phyloP scores from a whole-genome alignment of 2,888 invertebrate species.

The Mactromeris polynyma region DNA sequence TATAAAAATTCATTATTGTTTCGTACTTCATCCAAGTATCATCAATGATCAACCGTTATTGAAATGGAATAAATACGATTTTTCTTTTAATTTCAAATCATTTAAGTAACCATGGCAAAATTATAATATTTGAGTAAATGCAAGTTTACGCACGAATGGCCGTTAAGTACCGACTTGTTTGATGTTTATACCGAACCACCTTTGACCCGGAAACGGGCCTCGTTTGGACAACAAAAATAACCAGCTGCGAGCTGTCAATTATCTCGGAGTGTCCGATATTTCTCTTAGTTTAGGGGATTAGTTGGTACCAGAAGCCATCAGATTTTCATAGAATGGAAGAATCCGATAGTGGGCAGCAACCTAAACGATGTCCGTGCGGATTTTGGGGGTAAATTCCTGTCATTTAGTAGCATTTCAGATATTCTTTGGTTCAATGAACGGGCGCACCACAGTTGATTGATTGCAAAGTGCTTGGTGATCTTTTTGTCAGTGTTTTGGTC shows the following conservation, averaged over 20 bases:
- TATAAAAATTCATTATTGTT: no score
- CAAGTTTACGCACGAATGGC: neutral
- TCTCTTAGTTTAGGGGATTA: neutral
- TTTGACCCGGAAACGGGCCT: constrained; percentile 72
- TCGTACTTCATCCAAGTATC: no score
- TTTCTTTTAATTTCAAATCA: neutral
- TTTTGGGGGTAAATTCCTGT: constrained; percentile 80
- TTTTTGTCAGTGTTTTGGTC: neutral
- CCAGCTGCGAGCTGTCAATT: constrained; percentile 80
- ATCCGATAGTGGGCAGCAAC: constrained; percentile 82
- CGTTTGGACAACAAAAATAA: constrained; percentile 75
- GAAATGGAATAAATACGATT: no score
- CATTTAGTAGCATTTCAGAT: constrained; percentile 13
- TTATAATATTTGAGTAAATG: neutral
- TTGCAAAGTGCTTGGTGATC: constrained; percentile 31
- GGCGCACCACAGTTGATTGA: constrained; percentile 51
- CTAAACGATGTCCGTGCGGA: constrained; percentile 82
- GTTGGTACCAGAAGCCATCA: neutral
- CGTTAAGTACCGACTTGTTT: neutral
- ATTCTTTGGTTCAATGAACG: constrained; percentile 34
- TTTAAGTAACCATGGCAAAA: neutral
- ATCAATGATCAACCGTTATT: no score
- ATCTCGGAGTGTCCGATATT: constrained; percentile 26
- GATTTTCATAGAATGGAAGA: constrained; percentile 78
- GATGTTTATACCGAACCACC: constrained; percentile 31